phyloP scores from a whole-genome alignment of 2,797 vertebrate genomes.

The Neostethus bicornis region DNA sequence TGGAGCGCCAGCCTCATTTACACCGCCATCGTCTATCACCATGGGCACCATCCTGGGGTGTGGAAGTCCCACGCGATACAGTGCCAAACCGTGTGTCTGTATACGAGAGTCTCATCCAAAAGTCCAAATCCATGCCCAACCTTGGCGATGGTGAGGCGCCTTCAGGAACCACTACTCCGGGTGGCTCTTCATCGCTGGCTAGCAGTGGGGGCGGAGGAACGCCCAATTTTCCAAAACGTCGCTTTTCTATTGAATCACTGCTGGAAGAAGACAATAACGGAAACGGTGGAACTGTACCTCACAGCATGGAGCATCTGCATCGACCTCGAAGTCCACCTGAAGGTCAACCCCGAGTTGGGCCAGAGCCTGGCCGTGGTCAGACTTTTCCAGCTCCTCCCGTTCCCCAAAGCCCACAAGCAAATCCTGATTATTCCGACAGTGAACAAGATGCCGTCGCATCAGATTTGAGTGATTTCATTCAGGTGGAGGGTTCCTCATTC shows the following conservation, averaged over 20 bases:
- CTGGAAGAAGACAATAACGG: slow-evolving; percentile 88
- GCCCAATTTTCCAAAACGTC: slow-evolving; percentile 82
- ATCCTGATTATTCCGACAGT: slow-evolving; percentile 90
- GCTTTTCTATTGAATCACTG: slow-evolving; percentile 95
- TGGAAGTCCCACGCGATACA: slow-evolving; percentile 92
- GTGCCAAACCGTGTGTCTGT: slow-evolving; percentile 94
- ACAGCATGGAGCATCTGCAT: slow-evolving; percentile 54
- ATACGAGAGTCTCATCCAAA: slow-evolving; percentile 94
- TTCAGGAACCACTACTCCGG: slow-evolving; percentile 85
- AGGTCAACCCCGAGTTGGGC: slow-evolving; percentile 81
- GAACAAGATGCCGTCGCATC: slow-evolving; percentile 92
- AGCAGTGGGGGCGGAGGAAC: slow-evolving; percentile 74
- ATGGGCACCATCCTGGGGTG: slow-evolving; percentile 84
- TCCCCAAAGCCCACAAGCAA: slow-evolving; percentile 52
- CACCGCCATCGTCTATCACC: slow-evolving; percentile 78
- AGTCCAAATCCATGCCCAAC: slow-evolving; percentile 98
- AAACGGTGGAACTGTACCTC: slow-evolving; percentile 45
- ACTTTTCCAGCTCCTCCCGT: slow-evolving; percentile 53
- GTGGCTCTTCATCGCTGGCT: slow-evolving; percentile 85
- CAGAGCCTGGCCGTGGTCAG: slow-evolving; percentile 69
- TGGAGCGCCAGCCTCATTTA: slow-evolving; percentile 88
- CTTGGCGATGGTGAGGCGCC: slow-evolving; percentile 86
- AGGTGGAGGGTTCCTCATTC: slow-evolving; percentile 95
- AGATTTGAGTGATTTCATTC: slow-evolving; percentile 95
- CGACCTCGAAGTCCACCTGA: slow-evolving; percentile 82